phyloP scores from a whole-genome alignment of 2,113 vertebrate species.

The Crotophaga sulcirostris region DNA sequence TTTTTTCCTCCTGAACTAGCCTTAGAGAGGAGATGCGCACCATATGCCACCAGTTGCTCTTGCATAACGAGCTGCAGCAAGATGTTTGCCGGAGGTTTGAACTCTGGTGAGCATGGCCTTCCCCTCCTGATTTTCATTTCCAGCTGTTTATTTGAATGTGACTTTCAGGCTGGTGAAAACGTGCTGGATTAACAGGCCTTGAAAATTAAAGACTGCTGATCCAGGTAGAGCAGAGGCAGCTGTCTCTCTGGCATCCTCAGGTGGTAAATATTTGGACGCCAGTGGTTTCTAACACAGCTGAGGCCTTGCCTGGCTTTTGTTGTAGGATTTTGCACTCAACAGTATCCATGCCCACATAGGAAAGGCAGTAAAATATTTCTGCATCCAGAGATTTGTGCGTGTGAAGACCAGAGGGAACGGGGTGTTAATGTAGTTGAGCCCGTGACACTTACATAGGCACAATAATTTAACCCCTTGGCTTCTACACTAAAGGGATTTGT shows the following conservation, averaged over 20 bases:
- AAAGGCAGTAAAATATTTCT: background rate
- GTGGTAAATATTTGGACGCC: background rate
- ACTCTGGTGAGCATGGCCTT: background rate
- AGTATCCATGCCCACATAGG: background rate
- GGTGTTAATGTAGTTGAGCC: background rate
- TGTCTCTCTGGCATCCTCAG: background rate
- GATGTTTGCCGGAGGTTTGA: conserved; percentile 29
- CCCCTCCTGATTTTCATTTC: background rate
- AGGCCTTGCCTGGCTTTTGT: background rate
- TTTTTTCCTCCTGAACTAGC: conserved; percentile 38
- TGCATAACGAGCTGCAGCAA: background rate
- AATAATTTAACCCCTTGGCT: background rate
- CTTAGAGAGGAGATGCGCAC: conserved; percentile 30
- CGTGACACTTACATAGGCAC: background rate
- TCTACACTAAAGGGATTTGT: background rate
- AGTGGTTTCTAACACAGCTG: background rate
- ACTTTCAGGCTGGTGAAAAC: conserved; percentile 29
- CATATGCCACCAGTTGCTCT: conserved; percentile 15
- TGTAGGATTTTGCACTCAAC: background rate
- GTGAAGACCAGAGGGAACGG: background rate
- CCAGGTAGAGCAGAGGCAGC: background rate
- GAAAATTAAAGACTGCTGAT: background rate
- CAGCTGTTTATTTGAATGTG: conserved; percentile 50
- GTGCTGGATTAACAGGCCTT: background rate
- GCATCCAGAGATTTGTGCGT: fast-evolving